Evolutionary conservation across 92 coral and sea anemone genomes (phyloP), one percentile per base, ranked within the genome.

Genomic region (Montipora capitata): DNA sequence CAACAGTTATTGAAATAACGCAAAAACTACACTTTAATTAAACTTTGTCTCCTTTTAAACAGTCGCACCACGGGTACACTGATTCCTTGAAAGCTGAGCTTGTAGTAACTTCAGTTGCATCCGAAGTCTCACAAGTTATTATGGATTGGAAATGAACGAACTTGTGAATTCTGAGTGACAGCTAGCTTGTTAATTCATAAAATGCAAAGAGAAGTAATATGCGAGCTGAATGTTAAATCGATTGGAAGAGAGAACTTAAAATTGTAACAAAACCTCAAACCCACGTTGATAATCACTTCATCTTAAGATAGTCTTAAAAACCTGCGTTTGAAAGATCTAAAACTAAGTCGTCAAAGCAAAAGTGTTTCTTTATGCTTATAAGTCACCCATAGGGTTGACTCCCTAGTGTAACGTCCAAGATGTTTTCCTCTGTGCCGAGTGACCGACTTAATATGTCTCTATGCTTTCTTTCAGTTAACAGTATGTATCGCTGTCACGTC

Each of bases 401-500:
- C 13, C 39, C 49, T 3, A 7, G 42, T 3, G 16, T 2, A 10
- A 11, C 16, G 18, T 11, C 62, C 43, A 62, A 58, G 42, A 9
- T 48, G 52, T 48, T 48, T 48, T 10, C 52, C 52, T 5, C 52
- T 5, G 52, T 48, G 10, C 52, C 35, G 10, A 48, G 52, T 48
- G 52, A 48, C 52, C 10, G 10, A 48, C 52, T 5, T 10, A n/a
- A n/a, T n/a, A 1, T 48, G 52, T 48, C 52, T 48, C 52, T 48
- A 5, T 48, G 52, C 10, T 48, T 48, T 48, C 40, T 70, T 39
- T 56, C 42, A 43, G 42, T 6, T 18, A n/a, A 59, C 79, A 83
- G 87, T 61, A 83, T 83, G 87, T 56, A 18, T 83, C 58, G 18
- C 87, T 58, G 80, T 17, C 35, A 40, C 59, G 72, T 17, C 10